A percentile compares a stretch with the other conserved stretches of the same genome.
These are phyloP conservation scores for Calameuta pallipes DNA, from an alignment of 2,888 invertebrate genomes.

Conservation along the genomic window DNA sequence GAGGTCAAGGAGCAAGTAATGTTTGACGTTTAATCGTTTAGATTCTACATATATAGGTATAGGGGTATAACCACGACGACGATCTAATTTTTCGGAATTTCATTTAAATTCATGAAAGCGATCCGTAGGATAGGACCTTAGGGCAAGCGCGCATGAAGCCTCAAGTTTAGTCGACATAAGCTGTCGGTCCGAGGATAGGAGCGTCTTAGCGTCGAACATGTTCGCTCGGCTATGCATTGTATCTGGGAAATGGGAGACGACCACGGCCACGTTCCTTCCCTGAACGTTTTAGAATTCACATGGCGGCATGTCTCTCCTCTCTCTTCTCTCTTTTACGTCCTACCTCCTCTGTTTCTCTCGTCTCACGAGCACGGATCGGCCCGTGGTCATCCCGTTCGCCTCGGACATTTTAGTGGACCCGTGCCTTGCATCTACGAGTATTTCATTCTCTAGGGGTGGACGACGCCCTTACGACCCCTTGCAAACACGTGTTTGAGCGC, in stretches of 20 bases:
- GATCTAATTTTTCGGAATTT: constrained; percentile 25
- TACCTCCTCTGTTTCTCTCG: background rate
- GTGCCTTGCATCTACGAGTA: constrained; percentile 57
- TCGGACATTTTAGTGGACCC: constrained; percentile 54
- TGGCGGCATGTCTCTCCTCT: constrained; percentile 33
- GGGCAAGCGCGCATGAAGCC: constrained; percentile 14
- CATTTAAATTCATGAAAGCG: constrained; percentile 47
- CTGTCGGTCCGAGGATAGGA: constrained; percentile 16
- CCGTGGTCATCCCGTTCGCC: constrained; percentile 29
- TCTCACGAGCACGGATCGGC: constrained; percentile 25
- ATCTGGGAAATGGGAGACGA: constrained; percentile 23
- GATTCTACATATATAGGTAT: background rate
- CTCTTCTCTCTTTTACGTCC: background rate
- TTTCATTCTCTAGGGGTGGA: constrained; percentile 28
- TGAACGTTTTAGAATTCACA: constrained; percentile 59
- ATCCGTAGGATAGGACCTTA: constrained; percentile 26
- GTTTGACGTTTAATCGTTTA: too few relatives aligned
- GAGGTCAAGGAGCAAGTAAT: too few relatives aligned
- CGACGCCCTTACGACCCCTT: constrained; percentile 17
- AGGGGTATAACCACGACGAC: background rate
- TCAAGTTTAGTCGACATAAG: constrained; percentile 24
- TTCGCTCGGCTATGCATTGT: constrained; percentile 20
- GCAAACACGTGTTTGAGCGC: background rate
- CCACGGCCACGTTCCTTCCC: constrained; percentile 29
- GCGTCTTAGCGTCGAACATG: constrained; percentile 9